Evolutionary conservation across 1,140 invertebrate genomes (phyloP).

Genomic region (Goniozus legneri): DNA sequence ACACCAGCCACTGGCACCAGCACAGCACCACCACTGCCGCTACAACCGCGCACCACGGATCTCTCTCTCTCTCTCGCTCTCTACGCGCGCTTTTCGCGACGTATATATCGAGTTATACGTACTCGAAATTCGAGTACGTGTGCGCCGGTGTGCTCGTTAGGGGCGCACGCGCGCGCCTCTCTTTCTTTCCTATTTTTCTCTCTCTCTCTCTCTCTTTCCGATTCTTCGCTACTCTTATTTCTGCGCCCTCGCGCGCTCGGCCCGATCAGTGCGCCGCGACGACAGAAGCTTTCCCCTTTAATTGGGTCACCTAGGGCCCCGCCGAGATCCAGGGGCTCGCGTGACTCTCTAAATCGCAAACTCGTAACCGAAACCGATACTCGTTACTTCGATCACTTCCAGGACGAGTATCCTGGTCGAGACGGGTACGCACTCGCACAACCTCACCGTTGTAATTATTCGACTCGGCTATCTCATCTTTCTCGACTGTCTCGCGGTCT

Average conservation of each 20-base stretch:
- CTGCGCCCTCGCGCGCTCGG: slow-evolving; percentile 10
- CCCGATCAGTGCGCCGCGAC: too few species aligned
- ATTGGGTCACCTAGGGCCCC: too few species aligned
- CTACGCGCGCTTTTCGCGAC: slow-evolving; percentile 3
- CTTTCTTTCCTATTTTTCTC: slow-evolving; percentile 18
- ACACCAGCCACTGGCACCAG: background rate
- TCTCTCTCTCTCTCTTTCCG: slow-evolving; percentile 2
- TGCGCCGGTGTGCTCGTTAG: background rate
- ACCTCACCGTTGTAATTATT: too few species aligned
- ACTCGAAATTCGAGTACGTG: background rate
- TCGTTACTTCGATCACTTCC: too few species aligned
- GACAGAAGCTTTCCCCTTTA: too few species aligned
- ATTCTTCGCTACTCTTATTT: background rate
- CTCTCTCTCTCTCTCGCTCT: slow-evolving; percentile 3
- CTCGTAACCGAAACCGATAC: too few species aligned
- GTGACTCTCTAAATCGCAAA: too few species aligned
- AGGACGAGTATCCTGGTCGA: too few species aligned
- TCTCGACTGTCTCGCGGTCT: too few species aligned
- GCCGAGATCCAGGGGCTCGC: too few species aligned
- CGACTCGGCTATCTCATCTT: too few species aligned
- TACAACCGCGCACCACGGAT: slow-evolving; percentile 6
- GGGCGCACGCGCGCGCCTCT: slow-evolving; percentile 19
- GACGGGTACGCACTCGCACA: too few species aligned
- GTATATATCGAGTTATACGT: slow-evolving; percentile 1
- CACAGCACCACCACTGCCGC: slow-evolving; percentile 4